These are phyloP conservation scores for Pseudochirops corinnae DNA, from an alignment of 2,797 vertebrate species.

Conservation along the genomic window DNA sequence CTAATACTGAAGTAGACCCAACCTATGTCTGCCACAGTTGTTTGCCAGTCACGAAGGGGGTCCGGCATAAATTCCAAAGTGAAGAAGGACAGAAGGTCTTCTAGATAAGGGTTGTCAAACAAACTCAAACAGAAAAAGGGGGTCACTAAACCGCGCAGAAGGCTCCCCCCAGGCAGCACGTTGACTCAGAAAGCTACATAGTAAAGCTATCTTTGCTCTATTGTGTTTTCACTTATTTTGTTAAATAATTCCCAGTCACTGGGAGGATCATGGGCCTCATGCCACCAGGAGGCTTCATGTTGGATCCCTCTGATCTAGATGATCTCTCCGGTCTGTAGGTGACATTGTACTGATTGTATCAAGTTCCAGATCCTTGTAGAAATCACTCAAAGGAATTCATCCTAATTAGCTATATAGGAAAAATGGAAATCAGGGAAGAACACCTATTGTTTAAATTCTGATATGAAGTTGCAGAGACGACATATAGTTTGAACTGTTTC, in stretches of 20 bases:
- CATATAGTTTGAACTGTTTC: not conserved
- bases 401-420: not conserved
- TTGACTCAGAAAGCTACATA: not conserved
- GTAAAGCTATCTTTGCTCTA: not conserved
- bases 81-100: not conserved
- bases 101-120: not conserved
- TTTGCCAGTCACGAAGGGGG: not conserved
- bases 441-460: not conserved
- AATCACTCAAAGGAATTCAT: not conserved
- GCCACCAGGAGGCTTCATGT: not conserved
- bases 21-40: not conserved
- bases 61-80: not conserved
- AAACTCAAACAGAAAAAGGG: not conserved
- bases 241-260: not conserved
- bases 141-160: not conserved
- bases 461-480: not conserved
- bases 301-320: not conserved
- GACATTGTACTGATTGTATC: not conserved
- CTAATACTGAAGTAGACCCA: not conserved
- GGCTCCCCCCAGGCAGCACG: not conserved
- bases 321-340: not conserved
- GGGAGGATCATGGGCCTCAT: not conserved
- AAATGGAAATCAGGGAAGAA: not conserved
- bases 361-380: not conserved
- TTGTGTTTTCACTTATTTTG: not conserved